A percentile compares a stretch with the other conserved stretches of the same genome.
These are phyloP conservation scores for Dermolepida albohirtum DNA, from an alignment of 2,888 invertebrate species.

Conservation along the genomic window DNA sequence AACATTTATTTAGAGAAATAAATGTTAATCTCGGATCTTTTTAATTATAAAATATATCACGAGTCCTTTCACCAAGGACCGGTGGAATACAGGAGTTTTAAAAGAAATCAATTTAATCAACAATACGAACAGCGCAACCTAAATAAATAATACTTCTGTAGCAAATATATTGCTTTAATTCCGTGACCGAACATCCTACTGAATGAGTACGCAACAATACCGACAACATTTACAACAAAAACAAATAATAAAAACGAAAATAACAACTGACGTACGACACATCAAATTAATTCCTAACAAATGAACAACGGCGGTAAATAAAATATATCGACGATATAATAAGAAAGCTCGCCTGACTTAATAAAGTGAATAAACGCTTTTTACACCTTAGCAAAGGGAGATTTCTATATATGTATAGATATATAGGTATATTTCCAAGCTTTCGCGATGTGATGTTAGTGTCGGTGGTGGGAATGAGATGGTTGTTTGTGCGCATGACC, in stretches of 20 bases:
- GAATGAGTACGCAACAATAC: background rate
- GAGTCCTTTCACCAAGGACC: too few species aligned
- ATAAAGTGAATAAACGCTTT: conserved; percentile 24
- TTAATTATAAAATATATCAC: too few species aligned
- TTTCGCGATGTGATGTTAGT: background rate
- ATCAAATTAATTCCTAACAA: conserved; percentile 11
- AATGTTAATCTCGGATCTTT: background rate
- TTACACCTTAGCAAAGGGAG: conserved; percentile 8
- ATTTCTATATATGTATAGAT: background rate
- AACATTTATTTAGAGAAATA: too few species aligned
- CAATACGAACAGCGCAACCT: conserved; percentile 9
- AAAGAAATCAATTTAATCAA: conserved; percentile 26
- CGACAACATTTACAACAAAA: background rate
- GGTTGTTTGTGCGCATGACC: conserved; percentile 50
- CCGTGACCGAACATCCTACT: background rate
- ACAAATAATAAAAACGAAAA: conserved; percentile 4
- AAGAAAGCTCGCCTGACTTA: background rate
- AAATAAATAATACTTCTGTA: conserved; percentile 20
- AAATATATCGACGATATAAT: conserved; percentile 26
- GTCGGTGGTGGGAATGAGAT: conserved; percentile 5
- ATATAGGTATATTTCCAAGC: background rate
- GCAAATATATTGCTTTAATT: conserved; percentile 12
- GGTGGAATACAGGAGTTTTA: background rate
- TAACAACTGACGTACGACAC: background rate
- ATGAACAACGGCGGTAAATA: conserved; percentile 13